Evolutionary conservation across 2,888 invertebrate genomes (phyloP).

Genomic region (Scaptomyza reducta): DNA sequence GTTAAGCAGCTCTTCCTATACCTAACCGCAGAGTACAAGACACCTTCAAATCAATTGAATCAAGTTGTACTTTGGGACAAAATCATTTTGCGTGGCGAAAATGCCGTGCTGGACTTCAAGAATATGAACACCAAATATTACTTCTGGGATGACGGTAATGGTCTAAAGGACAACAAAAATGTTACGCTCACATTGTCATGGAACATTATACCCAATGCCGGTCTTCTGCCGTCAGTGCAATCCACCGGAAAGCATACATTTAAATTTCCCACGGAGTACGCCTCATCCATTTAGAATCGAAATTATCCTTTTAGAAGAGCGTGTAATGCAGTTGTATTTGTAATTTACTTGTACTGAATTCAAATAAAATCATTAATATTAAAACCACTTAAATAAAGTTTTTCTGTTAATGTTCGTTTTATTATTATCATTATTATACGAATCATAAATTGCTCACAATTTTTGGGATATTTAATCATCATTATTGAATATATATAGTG

Average conservation of each 20-base stretch:
- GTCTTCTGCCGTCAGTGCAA: slow-evolving; percentile 94
- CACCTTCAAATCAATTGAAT: slow-evolving; percentile 93
- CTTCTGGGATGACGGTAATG: slow-evolving; percentile 99
- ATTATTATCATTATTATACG: too few species aligned
- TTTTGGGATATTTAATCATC: too few species aligned
- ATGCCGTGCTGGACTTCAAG: slow-evolving; percentile 95
- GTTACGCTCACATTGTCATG: slow-evolving; percentile 97
- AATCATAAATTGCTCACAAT: too few species aligned
- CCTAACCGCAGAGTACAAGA: slow-evolving; percentile 97
- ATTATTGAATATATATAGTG: neutral
- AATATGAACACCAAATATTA: slow-evolving; percentile 99
- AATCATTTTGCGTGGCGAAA: slow-evolving; percentile 96
- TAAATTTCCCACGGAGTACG: slow-evolving; percentile 95
- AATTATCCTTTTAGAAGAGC: slow-evolving; percentile 2
- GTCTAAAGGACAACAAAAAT: slow-evolving; percentile 95
- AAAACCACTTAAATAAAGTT: slow-evolving; percentile 18
- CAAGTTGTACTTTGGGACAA: slow-evolving; percentile 99
- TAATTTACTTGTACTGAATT: slow-evolving; percentile 37
- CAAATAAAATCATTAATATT: slow-evolving; percentile 50
- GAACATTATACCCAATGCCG: slow-evolving; percentile 99
- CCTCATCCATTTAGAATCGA: slow-evolving; percentile 85
- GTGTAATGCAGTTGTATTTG: slow-evolving; percentile 30
- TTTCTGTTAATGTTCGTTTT: neutral
- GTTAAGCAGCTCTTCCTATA: slow-evolving; percentile 99
- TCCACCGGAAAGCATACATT: slow-evolving; percentile 94